phyloP scores from a whole-genome alignment of 2,888 invertebrate genomes.

The Dasypogon diadema region DNA sequence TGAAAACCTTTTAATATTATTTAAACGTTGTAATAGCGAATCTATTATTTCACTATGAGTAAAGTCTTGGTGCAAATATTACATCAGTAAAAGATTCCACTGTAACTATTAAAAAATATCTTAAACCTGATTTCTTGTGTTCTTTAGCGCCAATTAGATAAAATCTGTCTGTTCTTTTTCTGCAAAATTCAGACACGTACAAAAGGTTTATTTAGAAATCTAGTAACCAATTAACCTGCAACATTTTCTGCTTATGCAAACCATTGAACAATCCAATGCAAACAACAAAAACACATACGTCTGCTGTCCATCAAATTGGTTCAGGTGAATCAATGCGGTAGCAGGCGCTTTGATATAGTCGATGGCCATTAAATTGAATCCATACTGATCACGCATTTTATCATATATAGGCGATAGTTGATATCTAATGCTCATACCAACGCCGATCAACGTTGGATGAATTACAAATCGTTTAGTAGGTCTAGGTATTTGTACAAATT shows the following conservation, averaged over 20 bases:
- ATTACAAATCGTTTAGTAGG: constrained; percentile 16
- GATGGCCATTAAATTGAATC: constrained; percentile 36
- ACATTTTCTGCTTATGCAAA: not conserved
- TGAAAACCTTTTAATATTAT: too few species aligned
- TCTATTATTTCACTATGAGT: too few species aligned
- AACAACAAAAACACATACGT: constrained; percentile 1
- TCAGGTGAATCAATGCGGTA: constrained; percentile 38
- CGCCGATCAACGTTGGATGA: not conserved
- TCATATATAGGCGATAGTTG: constrained; percentile 28
- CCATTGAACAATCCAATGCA: not conserved
- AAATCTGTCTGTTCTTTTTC: too few species aligned
- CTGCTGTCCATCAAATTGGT: constrained; percentile 34
- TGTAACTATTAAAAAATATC: too few species aligned
- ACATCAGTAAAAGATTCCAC: too few species aligned
- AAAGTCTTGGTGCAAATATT: too few species aligned
- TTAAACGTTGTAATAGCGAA: too few species aligned
- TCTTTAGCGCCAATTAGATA: too few species aligned
- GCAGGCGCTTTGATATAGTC: constrained; percentile 17
- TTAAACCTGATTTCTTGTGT: too few species aligned
- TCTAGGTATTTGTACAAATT: constrained; percentile 28
- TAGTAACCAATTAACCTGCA: constrained; percentile 37
- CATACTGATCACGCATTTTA: constrained; percentile 36
- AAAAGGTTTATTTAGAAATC: constrained; percentile 5
- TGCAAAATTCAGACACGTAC: too few species aligned
- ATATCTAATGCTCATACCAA: not conserved